Evolutionary conservation across 1,140 invertebrate genomes (phyloP).

Genomic region (Euura saliciscinereae): DNA sequence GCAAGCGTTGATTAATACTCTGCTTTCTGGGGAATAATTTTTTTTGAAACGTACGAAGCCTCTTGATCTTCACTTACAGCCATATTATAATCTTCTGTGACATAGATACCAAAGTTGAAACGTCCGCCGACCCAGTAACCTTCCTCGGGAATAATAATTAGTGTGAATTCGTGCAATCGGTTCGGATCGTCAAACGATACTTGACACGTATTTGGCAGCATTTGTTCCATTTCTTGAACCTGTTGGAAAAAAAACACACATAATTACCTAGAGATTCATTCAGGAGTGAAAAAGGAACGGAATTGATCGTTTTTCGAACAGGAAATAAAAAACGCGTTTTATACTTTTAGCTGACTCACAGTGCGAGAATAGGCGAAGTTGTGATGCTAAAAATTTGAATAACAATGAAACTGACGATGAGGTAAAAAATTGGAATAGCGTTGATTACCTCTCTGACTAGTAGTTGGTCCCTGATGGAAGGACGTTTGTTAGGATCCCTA

Average conservation of each 20-base stretch:
- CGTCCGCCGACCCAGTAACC: constrained; percentile 87
- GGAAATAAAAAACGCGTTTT: constrained; percentile 39
- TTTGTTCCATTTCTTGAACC: constrained; percentile 91
- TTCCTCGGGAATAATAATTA: constrained; percentile 85
- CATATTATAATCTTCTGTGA: constrained; percentile 96
- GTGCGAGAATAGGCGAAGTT: not conserved
- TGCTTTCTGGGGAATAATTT: not conserved
- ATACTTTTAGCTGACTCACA: constrained; percentile 8
- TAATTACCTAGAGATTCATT: too few relatives aligned
- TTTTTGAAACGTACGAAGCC: too few relatives aligned
- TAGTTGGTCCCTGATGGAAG: constrained; percentile 84
- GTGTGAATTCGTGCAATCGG: constrained; percentile 78
- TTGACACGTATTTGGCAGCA: constrained; percentile 80
- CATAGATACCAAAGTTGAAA: constrained; percentile 85
- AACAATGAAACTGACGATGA: too few relatives aligned
- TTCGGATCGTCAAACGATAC: constrained; percentile 84
- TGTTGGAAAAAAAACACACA: constrained; percentile 34
- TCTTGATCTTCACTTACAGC: constrained; percentile 67
- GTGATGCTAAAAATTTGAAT: too few relatives aligned
- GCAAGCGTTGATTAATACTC: not conserved
- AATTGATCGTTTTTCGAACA: too few relatives aligned
- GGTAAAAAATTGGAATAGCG: not conserved
- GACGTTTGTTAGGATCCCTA: constrained; percentile 63
- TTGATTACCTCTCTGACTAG: constrained; percentile 77
- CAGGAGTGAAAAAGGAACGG: too few relatives aligned